These are phyloP conservation scores for Tanytarsus gracilentus DNA, from an alignment of 2,888 invertebrate species.

Conservation along the genomic window DNA sequence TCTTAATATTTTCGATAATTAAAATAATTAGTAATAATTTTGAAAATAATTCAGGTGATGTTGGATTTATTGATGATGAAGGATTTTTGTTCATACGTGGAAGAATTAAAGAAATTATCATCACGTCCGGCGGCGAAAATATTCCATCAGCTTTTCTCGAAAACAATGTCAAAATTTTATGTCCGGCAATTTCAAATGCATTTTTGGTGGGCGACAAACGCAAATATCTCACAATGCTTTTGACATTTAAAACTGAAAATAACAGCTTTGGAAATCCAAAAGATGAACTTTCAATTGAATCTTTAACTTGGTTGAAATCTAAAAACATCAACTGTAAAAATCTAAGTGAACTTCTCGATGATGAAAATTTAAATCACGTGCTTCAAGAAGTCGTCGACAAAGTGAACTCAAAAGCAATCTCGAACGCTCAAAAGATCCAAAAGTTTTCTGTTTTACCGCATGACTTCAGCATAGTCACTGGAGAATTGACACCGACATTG, in stretches of 20 bases:
- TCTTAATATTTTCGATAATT: too few species aligned
- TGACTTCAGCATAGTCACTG: constrained; percentile 78
- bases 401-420: constrained; percentile 70
- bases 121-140: constrained; percentile 92
- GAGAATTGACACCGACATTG: constrained; percentile 83
- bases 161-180: constrained; percentile 63
- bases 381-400: constrained; percentile 69
- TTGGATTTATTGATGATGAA: constrained; percentile 67
- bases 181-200: constrained; percentile 70
- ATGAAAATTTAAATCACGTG: constrained; percentile 53
- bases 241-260: constrained; percentile 78
- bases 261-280: constrained; percentile 61
- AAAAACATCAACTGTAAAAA: constrained; percentile 58
- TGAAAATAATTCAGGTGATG: too few species aligned
- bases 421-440: constrained; percentile 80
- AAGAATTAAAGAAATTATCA: constrained; percentile 69
- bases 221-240: constrained; percentile 75
- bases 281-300: constrained; percentile 56
- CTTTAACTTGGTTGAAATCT: constrained; percentile 61
- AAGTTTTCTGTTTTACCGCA: constrained; percentile 74
- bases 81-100: constrained; percentile 71
- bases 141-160: constrained; percentile 82
- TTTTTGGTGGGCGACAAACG: constrained; percentile 78
- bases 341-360: constrained; percentile 60
- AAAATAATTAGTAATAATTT: too few species aligned